Base-by-base conservation (phyloP, 2,888 invertebrate genomes). In the Calephelis perditalis region DNA sequence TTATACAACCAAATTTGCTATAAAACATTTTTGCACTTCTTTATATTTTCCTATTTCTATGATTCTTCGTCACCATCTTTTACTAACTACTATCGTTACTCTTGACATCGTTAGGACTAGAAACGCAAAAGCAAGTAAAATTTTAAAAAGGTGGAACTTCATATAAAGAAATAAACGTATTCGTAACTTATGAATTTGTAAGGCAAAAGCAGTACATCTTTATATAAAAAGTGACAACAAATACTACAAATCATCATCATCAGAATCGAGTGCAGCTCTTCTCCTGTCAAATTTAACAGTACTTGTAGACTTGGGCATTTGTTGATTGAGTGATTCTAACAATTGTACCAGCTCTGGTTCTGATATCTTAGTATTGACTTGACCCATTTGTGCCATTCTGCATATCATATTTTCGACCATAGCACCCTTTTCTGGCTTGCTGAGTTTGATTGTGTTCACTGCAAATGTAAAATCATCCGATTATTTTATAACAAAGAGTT, bases 361-460 rank as follows among this genome's bases (percentile, higher is more conserved):
- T 56, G 95, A 94, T 63, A 98, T 93, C 91, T 95, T 97, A 49
- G 93, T 94, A 62, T 93, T 92, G 60, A 98, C 92, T 81, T 97
- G 97, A n/a, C 98, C 98, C 76, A 93, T 93, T 77, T 97, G 96
- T 9, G 96, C 98, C 98, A 99, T 99, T 75, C 95, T 94, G 64
- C 98, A 92, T 70, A 99, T 93, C 95, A 99, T 96, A 69, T 95
- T 94, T 91, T 99, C 99, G 61, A 99, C 95, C 95, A 97, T 95
- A 77, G 94, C 93, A 8, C 97, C 99, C 82, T 99, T 99, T 75
- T 99, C 99, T 56, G 99, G 99, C 85, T 98, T 98, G 67, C 98
- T 97, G 57, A 98, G 89, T 77, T 96, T 96, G 64, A 99, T 92
- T 59, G 97, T 99, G 78, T 98, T 99, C 76, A 99, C 98, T 98